Conservation (phyloP, 1,140 invertebrate genomes). For the Lepidurus packardi region DNA sequence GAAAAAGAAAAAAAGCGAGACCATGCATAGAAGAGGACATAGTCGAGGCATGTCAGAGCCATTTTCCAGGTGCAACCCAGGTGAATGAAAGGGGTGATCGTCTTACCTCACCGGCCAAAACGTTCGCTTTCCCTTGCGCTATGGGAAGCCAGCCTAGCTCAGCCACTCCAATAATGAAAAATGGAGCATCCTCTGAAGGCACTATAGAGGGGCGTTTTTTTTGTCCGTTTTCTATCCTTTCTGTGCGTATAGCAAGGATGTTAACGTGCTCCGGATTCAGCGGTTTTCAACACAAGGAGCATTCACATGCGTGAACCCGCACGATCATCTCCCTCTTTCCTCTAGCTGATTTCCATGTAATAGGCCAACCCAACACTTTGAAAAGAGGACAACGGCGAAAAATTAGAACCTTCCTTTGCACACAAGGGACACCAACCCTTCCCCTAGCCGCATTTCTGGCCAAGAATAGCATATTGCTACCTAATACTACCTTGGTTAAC, state of each 20-base stretch:
- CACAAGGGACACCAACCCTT: background rate
- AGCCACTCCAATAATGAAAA: background rate
- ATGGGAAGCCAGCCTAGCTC: background rate
- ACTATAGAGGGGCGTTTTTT: background rate
- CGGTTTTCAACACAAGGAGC: background rate
- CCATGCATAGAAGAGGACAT: background rate
- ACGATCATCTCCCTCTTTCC: background rate
- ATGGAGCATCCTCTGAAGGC: background rate
- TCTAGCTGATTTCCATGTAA: background rate
- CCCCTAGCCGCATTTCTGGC: too few species aligned
- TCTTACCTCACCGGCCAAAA: background rate
- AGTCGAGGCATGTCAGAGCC: background rate
- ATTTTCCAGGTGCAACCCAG: slow-evolving; percentile 21
- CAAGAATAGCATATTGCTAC: too few species aligned
- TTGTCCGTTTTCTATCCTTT: too few species aligned
- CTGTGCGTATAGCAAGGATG: background rate
- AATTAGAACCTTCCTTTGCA: background rate
- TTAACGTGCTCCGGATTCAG: background rate
- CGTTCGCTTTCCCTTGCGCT: background rate
- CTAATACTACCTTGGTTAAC: too few species aligned
- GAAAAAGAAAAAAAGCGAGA: background rate
- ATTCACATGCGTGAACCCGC: slow-evolving; percentile 20
- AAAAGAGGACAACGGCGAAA: background rate
- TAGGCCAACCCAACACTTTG: background rate
- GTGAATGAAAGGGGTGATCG: slow-evolving; percentile 17